Base-by-base conservation (phyloP, 2,113 vertebrate species). In the Engystomops pustulosus region DNA sequence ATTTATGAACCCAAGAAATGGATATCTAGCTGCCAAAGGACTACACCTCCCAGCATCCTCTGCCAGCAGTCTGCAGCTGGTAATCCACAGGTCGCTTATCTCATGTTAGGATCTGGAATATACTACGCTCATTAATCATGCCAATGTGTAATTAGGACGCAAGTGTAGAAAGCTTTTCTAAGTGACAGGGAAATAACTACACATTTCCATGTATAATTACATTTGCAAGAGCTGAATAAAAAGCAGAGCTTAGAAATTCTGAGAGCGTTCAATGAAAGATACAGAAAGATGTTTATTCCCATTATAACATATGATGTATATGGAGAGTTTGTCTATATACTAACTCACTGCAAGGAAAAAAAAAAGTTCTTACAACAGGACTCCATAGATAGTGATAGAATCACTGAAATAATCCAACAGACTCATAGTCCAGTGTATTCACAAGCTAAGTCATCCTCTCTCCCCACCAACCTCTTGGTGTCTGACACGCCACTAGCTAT, bases 201-300 rank as follows among this genome's bases (percentile, higher is more conserved):
- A 60, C 32, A 79, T 79, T 65, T 45, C 23, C 76, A 79, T 79
- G 49, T 65, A 60, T 79, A 62, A 79, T 79, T 79, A 62, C 53
- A 44, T 60, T 45, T 79, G 23, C 76, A 44, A 49, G 27, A 12
- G 36, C 38, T 62, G 76, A 62, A 65, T 79, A 65, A 79, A 79
- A 23, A 79, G 41, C 20, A 25, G 34, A n/a, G 4, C 3, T 41
- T 17, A 25, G 34, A 79, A 79, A 41, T 62, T 25, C 55, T 79
- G 30, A 20, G 15, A 6, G n/a, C 14, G 12, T 25, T 77, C 74
- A 77, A 20, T 58, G 32, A 77, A 49, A 51, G 41, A 32, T 53
- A 10, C 72, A 34, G 45, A 32, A 55, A 77, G 30, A 18, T 34
- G 9, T 51, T 34, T 32, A 45, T 32, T 75, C 17, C 15, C 27